Evolutionary conservation across 2,113 vertebrate species (phyloP).

Genomic region (Peromyscus californicus): DNA sequence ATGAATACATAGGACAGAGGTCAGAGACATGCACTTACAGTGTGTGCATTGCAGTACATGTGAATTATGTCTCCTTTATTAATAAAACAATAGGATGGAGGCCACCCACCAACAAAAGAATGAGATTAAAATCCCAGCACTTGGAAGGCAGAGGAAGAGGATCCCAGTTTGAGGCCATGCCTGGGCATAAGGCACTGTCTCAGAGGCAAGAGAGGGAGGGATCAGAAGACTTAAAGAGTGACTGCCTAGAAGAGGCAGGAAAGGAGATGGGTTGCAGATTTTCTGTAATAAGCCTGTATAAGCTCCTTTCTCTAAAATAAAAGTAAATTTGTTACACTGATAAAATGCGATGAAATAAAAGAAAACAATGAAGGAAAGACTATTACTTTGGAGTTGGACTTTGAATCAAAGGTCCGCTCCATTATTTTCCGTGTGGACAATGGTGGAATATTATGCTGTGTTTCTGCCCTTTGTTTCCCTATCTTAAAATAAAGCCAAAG

Average conservation of each 20-base stretch:
- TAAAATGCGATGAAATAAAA: slow-evolving; percentile 51
- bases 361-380: not conserved
- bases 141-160: not conserved
- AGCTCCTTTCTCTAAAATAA: not conserved
- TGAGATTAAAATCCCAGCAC: not conserved
- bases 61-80: not conserved
- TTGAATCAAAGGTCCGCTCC: slow-evolving; percentile 11
- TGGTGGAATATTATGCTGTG: not conserved
- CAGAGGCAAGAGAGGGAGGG: not conserved
- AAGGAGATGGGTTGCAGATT: not conserved
- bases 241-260: not conserved
- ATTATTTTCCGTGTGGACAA: not conserved
- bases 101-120: not conserved
- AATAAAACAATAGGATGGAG: not conserved
- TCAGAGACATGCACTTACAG: not conserved
- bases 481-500: not conserved
- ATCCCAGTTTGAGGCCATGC: not conserved
- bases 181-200: not conserved
- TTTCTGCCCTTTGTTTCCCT: not conserved
- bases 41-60: not conserved
- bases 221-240: not conserved
- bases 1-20: not conserved
- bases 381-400: slow-evolving; percentile 6
- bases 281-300: slow-evolving; percentile 7
- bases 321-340: not conserved